phyloP scores from a whole-genome alignment of 2,888 invertebrate genomes.

The Conchocele bisecta region DNA sequence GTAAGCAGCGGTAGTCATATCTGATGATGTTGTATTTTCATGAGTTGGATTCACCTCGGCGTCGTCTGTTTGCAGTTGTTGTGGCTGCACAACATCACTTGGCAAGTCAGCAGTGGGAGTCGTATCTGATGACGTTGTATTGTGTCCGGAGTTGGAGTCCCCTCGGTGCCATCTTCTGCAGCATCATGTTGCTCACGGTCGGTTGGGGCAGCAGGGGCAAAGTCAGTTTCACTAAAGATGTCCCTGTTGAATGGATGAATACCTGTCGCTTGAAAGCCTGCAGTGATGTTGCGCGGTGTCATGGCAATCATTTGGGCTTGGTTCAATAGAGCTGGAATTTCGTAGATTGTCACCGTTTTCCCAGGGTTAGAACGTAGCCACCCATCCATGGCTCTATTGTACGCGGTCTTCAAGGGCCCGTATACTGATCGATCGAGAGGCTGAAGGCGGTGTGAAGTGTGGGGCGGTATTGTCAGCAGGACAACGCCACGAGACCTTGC shows the following conservation, averaged over 20 bases:
- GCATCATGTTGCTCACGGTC: constrained; percentile 8
- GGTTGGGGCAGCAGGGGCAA: constrained; percentile 25
- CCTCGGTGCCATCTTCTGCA: neutral
- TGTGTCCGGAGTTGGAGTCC: too few species aligned
- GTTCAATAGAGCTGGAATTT: constrained; percentile 6
- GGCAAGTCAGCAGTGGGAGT: too few species aligned
- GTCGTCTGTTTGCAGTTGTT: constrained; percentile 2
- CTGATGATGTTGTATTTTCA: too few species aligned
- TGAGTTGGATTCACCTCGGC: neutral
- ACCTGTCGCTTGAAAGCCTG: constrained; percentile 13
- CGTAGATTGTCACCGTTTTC: constrained; percentile 69
- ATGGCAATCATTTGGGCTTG: neutral
- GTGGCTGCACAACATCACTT: too few species aligned
- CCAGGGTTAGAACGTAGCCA: constrained; percentile 76
- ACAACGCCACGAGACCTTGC: constrained; percentile 79
- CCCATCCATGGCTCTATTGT: constrained; percentile 55
- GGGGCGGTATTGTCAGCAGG: constrained; percentile 77
- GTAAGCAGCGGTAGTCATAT: too few species aligned
- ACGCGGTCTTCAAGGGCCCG: constrained; percentile 80
- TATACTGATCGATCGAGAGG: constrained; percentile 81
- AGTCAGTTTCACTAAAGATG: constrained; percentile 4
- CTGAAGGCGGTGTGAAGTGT: constrained; percentile 79
- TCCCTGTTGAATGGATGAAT: constrained; percentile 14
- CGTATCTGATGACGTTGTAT: too few species aligned
- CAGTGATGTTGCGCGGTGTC: constrained; percentile 11